Conservation (phyloP, 2,888 invertebrate genomes). For the Eustalomyia histrio region DNA sequence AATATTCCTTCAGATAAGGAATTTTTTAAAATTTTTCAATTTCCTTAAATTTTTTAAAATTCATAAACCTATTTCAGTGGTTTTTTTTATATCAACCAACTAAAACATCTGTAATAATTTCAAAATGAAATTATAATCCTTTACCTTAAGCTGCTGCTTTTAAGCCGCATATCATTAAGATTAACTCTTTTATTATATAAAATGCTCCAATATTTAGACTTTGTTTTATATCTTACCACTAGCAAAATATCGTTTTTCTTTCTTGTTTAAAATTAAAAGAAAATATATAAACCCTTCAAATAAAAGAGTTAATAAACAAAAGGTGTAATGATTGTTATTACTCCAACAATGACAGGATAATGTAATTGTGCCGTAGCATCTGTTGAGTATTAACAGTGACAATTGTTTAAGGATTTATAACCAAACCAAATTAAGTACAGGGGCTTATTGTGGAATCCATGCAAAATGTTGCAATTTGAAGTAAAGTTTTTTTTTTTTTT, state of each 20-base stretch:
- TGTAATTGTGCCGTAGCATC: constrained; percentile 20
- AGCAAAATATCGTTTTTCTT: constrained; percentile 22
- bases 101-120: neutral
- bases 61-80: no score
- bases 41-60: no score
- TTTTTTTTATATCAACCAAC: no score
- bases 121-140: neutral
- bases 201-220: constrained; percentile 2
- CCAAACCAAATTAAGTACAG: neutral
- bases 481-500: constrained; percentile 10
- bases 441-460: neutral
- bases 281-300: neutral
- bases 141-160: neutral
- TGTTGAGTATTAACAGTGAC: constrained; percentile 48
- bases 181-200: constrained; percentile 5
- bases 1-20: neutral
- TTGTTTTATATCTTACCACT: neutral
- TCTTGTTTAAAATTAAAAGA: neutral
- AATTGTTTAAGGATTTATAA: constrained; percentile 46
- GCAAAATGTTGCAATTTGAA: constrained; percentile 39
- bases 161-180: neutral
- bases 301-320: constrained; percentile 46
- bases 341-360: constrained; percentile 25
- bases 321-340: constrained; percentile 10
- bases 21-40: no score